These are phyloP conservation scores for Antheraea mylitta DNA, from an alignment of 1,140 invertebrate species.

Conservation along the genomic window DNA sequence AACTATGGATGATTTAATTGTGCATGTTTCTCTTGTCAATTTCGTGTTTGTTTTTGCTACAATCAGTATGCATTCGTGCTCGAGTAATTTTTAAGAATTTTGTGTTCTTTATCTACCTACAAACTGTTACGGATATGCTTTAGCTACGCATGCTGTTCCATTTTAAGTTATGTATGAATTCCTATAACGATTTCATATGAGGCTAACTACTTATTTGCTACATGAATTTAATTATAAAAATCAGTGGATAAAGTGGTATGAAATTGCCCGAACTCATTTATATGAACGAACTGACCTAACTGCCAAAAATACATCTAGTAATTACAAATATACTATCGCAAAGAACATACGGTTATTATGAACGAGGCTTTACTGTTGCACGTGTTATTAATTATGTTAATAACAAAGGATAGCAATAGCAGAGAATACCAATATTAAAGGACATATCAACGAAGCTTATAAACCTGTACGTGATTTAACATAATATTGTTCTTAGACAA, in stretches of 20 bases:
- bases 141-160: too few species aligned
- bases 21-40: neutral
- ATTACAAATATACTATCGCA: neutral
- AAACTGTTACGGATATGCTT: too few species aligned
- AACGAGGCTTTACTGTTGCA: neutral
- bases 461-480: neutral
- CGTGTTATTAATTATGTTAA: neutral
- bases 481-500: neutral
- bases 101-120: too few species aligned
- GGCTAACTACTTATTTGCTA: too few species aligned
- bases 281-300: neutral
- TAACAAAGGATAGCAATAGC: neutral
- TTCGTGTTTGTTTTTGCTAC: too few species aligned
- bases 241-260: too few species aligned
- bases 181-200: too few species aligned
- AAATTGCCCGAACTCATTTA: neutral
- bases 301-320: neutral
- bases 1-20: conserved; percentile 1
- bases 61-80: too few species aligned
- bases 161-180: too few species aligned
- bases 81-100: too few species aligned
- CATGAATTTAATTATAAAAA: too few species aligned
- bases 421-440: neutral
- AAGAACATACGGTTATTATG: neutral
- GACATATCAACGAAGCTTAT: neutral